Base-by-base conservation (phyloP, 1,140 invertebrate genomes). In the Apocrypta bakeri region DNA sequence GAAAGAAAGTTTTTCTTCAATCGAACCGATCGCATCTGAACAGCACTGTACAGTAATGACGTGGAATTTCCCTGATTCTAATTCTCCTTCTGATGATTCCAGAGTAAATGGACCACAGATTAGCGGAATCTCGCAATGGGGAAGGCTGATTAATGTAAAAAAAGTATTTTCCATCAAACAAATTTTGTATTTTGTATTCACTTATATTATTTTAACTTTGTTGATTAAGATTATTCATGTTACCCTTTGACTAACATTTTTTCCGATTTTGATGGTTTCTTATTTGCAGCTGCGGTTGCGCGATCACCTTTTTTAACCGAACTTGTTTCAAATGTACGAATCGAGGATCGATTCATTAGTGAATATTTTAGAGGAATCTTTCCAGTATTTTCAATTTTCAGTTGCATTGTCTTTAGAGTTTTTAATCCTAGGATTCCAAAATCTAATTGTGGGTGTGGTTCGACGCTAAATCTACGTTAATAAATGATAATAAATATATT, bases 341-440 rank as follows among this genome's bases (percentile, higher is more conserved):
- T 29, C 9, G 0, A 56, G 27, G 64, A 17, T 33, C 66, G 12
- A 11, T 66, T 75, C 6, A 56, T 1, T 17, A 89, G 83, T 29
- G 56, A 85, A 68, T 89, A 91, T 3, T 83, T 74, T 0, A 91
- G 79, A 0, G 87, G 73, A 42, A 86, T 88, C 68, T 83, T 63
- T 29, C 90, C 90, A 12, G 48, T 87, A 83, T 91, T 91, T 86
- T 88, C 84, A 1, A 91, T 79, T 71, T 85, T 86, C 0, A 91
- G 69, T 31, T 82, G 80, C 76, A 88, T 84, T 2, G 74, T 85
- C 77, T 90, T 89, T 24, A 82, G 81, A 0, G 80, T 81, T 56
- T 68, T 85, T 24, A 90, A 79, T 1, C 71, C 77, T 4, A 89
- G 11, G 0, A 86, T 73, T 31, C 87, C 88, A 69, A 90, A 90